Evolutionary conservation across 1,140 invertebrate genomes (phyloP).

Genomic region (Megalopta genalis): DNA sequence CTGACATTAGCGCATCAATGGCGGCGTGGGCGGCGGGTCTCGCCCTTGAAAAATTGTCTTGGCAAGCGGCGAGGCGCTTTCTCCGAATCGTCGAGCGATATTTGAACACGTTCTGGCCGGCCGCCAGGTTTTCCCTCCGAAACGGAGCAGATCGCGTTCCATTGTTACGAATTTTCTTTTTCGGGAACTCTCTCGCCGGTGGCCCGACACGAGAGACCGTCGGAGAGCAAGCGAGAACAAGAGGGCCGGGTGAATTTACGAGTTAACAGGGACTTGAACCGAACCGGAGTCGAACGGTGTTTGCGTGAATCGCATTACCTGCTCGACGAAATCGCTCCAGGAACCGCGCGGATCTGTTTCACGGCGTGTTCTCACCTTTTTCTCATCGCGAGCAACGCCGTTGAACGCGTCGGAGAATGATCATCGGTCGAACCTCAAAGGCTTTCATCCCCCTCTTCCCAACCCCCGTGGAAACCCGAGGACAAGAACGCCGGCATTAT

Average conservation of each 20-base stretch:
- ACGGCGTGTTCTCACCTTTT: not conserved
- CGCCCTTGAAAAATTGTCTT: slow-evolving; percentile 34
- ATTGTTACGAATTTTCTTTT: slow-evolving; percentile 51
- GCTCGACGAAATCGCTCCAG: slow-evolving; percentile 1
- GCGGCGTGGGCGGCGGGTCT: not conserved
- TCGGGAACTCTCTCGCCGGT: not conserved
- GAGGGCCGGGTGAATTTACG: slow-evolving; percentile 20
- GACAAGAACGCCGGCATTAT: too few species aligned
- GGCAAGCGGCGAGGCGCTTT: slow-evolving; percentile 41
- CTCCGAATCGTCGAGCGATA: slow-evolving; percentile 45
- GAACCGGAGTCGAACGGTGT: not conserved
- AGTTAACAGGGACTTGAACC: not conserved
- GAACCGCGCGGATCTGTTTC: not conserved
- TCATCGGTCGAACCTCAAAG: not conserved
- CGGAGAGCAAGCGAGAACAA: not conserved
- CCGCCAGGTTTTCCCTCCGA: slow-evolving; percentile 42
- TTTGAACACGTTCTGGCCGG: slow-evolving; percentile 50
- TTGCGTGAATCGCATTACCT: not conserved
- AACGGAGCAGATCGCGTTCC: slow-evolving; percentile 7
- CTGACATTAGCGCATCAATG: slow-evolving; percentile 4
- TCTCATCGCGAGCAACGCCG: not conserved
- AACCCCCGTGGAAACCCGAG: too few species aligned
- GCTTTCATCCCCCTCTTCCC: not conserved
- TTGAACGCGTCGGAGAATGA: not conserved
- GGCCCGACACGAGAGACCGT: not conserved